These are phyloP conservation scores for Bellardia bayeri DNA, from an alignment of 2,888 invertebrate genomes.

Conservation along the genomic window DNA sequence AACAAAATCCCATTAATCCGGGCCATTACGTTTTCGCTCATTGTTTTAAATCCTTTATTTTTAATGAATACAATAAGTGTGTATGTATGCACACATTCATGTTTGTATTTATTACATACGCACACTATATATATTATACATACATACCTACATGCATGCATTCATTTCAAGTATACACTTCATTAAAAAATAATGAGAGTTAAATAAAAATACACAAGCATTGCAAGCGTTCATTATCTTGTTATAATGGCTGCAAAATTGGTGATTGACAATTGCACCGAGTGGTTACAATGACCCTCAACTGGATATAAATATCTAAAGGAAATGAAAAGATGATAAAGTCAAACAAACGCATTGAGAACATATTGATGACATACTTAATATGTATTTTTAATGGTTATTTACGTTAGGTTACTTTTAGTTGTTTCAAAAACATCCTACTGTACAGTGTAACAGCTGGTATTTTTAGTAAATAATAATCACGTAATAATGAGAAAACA, in stretches of 20 bases:
- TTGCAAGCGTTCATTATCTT: conserved; percentile 33
- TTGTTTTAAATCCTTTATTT: conserved; percentile 30
- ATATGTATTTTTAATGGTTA: background rate
- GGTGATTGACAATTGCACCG: conserved; percentile 25
- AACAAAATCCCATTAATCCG: conserved; percentile 44
- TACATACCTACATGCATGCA: background rate
- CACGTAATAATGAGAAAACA: no score
- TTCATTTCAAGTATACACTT: conserved; percentile 33
- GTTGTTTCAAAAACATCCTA: background rate
- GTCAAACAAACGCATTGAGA: background rate
- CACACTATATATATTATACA: conserved; percentile 12
- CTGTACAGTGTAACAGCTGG: background rate
- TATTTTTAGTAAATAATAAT: no score
- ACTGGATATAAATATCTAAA: background rate
- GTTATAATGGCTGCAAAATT: conserved; percentile 32
- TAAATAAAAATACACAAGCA: background rate
- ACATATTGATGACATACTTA: background rate
- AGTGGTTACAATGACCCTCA: background rate
- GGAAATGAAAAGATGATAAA: background rate
- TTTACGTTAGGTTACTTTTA: background rate
- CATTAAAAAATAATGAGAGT: conserved; percentile 23
- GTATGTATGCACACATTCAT: background rate
- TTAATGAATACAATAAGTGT: conserved; percentile 7
- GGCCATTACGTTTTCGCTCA: conserved; percentile 47
- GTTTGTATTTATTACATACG: background rate